Evolutionary conservation across 2,888 invertebrate genomes (phyloP).

Genomic region (Phyllotreta striolata): DNA sequence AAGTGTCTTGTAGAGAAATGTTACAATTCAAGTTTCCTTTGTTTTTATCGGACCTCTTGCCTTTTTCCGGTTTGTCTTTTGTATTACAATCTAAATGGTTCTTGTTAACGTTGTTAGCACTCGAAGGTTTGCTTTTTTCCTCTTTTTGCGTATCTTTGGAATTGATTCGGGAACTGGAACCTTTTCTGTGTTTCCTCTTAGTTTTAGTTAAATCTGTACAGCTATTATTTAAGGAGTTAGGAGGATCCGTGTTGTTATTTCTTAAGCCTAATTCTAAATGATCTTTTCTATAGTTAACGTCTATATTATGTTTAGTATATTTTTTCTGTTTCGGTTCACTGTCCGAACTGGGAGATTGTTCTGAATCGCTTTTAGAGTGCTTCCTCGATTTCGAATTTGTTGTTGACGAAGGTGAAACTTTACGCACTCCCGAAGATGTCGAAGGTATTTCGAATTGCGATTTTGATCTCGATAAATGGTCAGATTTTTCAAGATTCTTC

Average conservation of each 20-base stretch:
- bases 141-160: conserved; percentile 37
- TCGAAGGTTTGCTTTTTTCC: conserved; percentile 33
- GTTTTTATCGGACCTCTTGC: conserved; percentile 33
- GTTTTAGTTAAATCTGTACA: conserved; percentile 32
- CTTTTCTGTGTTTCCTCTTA: conserved; percentile 41
- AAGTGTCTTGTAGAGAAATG: conserved; percentile 34
- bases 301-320: conserved; percentile 36
- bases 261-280: conserved; percentile 35
- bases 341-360: conserved; percentile 32
- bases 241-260: conserved; percentile 36
- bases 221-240: conserved; percentile 34
- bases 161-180: conserved; percentile 32
- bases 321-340: conserved; percentile 36
- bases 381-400: conserved; percentile 38
- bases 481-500: conserved; percentile 33
- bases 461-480: conserved; percentile 43
- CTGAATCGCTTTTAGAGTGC: conserved; percentile 31
- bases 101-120: conserved; percentile 28
- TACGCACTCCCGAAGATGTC: conserved; percentile 39
- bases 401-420: conserved; percentile 35
- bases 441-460: conserved; percentile 47
- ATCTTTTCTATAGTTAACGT: conserved; percentile 39
- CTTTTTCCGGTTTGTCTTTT: conserved; percentile 35
- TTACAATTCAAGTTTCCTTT: conserved; percentile 32
- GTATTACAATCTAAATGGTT: conserved; percentile 23